These are phyloP conservation scores for Salvelinus fontinalis DNA, from an alignment of 2,113 vertebrate species.

Conservation along the genomic window DNA sequence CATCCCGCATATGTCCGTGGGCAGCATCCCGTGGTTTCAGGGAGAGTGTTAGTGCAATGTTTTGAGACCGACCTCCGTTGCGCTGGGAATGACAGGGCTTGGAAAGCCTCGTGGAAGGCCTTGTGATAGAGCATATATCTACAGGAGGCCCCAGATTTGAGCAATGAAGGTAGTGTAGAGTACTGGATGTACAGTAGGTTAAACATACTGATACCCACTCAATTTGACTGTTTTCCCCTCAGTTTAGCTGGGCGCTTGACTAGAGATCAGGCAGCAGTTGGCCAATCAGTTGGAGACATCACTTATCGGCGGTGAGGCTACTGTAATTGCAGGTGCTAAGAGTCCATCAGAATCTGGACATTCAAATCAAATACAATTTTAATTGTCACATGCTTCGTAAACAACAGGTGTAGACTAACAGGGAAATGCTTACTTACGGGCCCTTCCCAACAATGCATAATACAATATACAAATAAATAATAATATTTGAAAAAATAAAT, in stretches of 20 bases:
- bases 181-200: constrained; percentile 19
- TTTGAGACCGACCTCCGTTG: too few relatives aligned
- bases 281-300: constrained; percentile 35
- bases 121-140: neutral
- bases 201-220: constrained; percentile 5
- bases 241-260: constrained; percentile 34
- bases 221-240: constrained; percentile 26
- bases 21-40: constrained; percentile 46
- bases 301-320: constrained; percentile 53
- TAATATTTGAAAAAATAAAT: too few relatives aligned
- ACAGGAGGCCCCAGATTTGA: constrained; percentile 29
- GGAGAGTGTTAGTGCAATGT: neutral
- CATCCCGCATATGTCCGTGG: constrained; percentile 61
- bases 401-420: too few relatives aligned
- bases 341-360: constrained; percentile 26
- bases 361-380: neutral
- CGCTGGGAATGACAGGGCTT: constrained; percentile 8
- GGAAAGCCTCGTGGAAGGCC: constrained; percentile 17
- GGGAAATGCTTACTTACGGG: too few relatives aligned
- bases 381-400: too few relatives aligned
- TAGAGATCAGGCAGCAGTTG: constrained; percentile 38
- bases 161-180: neutral
- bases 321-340: constrained; percentile 32
- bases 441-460: too few relatives aligned
- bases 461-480: too few relatives aligned